Evolutionary conservation across 2,888 invertebrate species (phyloP).

Genomic region (Drosophila austrosaltans): DNA sequence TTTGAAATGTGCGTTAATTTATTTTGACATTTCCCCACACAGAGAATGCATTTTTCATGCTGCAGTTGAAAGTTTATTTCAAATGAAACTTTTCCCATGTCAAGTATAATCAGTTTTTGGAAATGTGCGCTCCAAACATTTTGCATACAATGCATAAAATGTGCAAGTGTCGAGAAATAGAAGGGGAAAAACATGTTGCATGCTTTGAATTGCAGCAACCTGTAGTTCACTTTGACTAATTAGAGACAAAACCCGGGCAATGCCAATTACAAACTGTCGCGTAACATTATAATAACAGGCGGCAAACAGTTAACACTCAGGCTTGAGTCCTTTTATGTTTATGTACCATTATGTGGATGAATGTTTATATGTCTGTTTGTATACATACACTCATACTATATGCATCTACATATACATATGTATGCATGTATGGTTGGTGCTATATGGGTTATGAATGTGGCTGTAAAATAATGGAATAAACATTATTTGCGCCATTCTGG

Average conservation of each 20-base stretch:
- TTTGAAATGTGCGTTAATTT: conserved; percentile 2
- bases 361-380: not conserved
- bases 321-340: not conserved
- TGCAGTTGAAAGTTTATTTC: conserved; percentile 5
- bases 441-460: conserved; percentile 6
- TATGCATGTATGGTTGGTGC: not conserved
- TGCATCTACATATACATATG: too few species aligned
- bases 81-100: conserved; percentile 24
- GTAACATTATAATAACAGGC: conserved; percentile 15
- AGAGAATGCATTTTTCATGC: conserved; percentile 75
- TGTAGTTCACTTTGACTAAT: conserved; percentile 40
- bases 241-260: conserved; percentile 22
- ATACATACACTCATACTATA: not conserved
- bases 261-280: conserved; percentile 12
- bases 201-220: conserved; percentile 22
- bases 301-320: conserved; percentile 5
- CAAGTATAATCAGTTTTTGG: conserved; percentile 65
- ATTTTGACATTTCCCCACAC: conserved; percentile 46
- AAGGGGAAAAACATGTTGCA: conserved; percentile 38
- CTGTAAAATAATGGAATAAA: conserved; percentile 37
- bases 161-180: conserved; percentile 9
- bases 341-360: not conserved
- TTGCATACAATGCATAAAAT: conserved; percentile 54
- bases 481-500: conserved; percentile 36
- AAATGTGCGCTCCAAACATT: conserved; percentile 59